Conservation (phyloP, 2,797 vertebrate species). For the Gallinago stenura region DNA sequence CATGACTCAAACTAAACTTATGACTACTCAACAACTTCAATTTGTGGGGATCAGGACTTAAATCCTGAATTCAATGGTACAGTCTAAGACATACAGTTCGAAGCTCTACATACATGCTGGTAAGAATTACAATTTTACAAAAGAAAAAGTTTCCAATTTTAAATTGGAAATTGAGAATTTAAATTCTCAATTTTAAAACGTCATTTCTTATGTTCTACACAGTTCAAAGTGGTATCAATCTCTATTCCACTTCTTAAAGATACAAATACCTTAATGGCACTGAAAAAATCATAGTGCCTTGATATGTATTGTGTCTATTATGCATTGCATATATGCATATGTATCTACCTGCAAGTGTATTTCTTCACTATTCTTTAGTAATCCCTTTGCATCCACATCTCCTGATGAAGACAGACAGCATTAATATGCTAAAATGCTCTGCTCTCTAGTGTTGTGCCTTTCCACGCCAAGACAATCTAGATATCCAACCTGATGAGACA, state of each 20-base stretch:
- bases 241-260: background rate
- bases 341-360: background rate
- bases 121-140: background rate
- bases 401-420: background rate
- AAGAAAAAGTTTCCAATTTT: background rate
- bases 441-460: background rate
- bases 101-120: background rate
- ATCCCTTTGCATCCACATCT: background rate
- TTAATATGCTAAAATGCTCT: background rate
- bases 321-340: too few species aligned
- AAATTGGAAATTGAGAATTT: too few species aligned
- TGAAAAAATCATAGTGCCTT: background rate
- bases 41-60: background rate
- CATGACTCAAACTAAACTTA: background rate
- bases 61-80: background rate
- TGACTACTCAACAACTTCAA: background rate
- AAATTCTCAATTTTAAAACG: background rate
- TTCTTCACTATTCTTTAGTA: background rate
- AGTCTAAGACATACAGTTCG: background rate
- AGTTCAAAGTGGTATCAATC: background rate
- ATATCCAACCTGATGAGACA: constrained; percentile 83
- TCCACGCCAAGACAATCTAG: background rate
- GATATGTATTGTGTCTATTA: background rate
- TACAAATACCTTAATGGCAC: background rate
- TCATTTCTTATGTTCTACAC: background rate